Base-by-base conservation (phyloP, 2,797 vertebrate genomes). In the Cyprinella venusta region DNA sequence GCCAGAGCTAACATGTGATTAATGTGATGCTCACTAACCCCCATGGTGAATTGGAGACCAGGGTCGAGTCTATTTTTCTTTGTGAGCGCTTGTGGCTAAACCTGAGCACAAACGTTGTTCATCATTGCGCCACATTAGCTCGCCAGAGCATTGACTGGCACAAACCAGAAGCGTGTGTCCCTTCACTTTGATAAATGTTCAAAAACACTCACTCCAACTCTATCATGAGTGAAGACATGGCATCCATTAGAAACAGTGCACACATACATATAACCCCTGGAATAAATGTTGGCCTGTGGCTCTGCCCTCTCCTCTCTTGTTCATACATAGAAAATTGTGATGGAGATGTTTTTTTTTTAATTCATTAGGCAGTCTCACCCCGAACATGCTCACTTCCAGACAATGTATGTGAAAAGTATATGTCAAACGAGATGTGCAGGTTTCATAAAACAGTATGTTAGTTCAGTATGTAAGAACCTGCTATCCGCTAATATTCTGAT, bases 41-140 rank as follows among this genome's bases (percentile, higher is more conserved):
- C 93, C 92, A 92, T 91, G 89, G 92, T 91, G 92, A 94, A 95
- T 93, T 94, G 93, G 90, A 93, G 92, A 92, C 86, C 92, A 89
- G 64, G 94, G 92, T 94, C 91, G 88, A 93, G 91, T 93, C 92
- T 90, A 94, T 95, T 95, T 94, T 92, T 95, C 94, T 94, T 92
- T 87, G 90, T 76, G 89, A 92, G 89, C 91, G 94, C 95, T 94
- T 36, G 90, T 93, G 94, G 94, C 94, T 89, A 92, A 92, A 94
- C 92, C 91, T 87, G 71, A 86, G 91, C 88, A 89, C 92, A 94
- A 94, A 93, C 92, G 92, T 91, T 92, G 94, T 95, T 93, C 90
- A 95, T 95, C 95, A 95, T 94, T 79, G 90, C 84, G 79, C 77
- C 80, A 90, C 82, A 91, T 89, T 92, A 92, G 87, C 90, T 87